phyloP scores from a whole-genome alignment of 2,888 invertebrate species.

The Leptinotarsa haldemani region DNA sequence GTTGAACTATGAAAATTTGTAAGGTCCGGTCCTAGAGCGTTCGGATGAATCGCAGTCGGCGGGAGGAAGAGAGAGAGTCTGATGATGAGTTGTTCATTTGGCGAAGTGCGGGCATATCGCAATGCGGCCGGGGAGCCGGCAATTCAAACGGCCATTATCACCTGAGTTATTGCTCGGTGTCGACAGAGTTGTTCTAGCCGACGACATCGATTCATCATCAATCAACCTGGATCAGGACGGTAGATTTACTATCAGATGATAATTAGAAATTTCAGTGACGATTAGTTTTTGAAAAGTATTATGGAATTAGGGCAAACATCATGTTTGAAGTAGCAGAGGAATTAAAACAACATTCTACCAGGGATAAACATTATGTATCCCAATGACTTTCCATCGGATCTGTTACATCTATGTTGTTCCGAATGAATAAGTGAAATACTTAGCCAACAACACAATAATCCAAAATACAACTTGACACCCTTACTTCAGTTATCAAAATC shows the following conservation, averaged over 20 bases:
- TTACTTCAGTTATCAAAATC: too few relatives aligned
- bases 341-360: too few relatives aligned
- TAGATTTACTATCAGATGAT: slow-evolving; percentile 34
- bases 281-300: too few relatives aligned
- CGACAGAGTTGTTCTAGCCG: slow-evolving; percentile 65
- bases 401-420: too few relatives aligned
- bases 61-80: slow-evolving; percentile 56
- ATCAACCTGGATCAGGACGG: slow-evolving; percentile 61
- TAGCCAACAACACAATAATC: too few relatives aligned
- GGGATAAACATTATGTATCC: too few relatives aligned
- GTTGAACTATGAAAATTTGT: not conserved
- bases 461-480: too few relatives aligned
- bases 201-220: slow-evolving; percentile 61
- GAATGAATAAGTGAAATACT: too few relatives aligned
- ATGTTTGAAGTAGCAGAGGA: too few relatives aligned
- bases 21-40: not conserved
- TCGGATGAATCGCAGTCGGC: slow-evolving; percentile 23
- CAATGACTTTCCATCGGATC: too few relatives aligned
- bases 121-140: slow-evolving; percentile 63
- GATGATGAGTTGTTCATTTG: slow-evolving; percentile 65
- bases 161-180: slow-evolving; percentile 65
- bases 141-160: slow-evolving; percentile 66
- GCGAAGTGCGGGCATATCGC: slow-evolving; percentile 65
- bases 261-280: slow-evolving; percentile 23
- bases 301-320: too few relatives aligned